These are phyloP conservation scores for Cottoperca gobio DNA, from an alignment of 2,797 vertebrate genomes.

Conservation along the genomic window DNA sequence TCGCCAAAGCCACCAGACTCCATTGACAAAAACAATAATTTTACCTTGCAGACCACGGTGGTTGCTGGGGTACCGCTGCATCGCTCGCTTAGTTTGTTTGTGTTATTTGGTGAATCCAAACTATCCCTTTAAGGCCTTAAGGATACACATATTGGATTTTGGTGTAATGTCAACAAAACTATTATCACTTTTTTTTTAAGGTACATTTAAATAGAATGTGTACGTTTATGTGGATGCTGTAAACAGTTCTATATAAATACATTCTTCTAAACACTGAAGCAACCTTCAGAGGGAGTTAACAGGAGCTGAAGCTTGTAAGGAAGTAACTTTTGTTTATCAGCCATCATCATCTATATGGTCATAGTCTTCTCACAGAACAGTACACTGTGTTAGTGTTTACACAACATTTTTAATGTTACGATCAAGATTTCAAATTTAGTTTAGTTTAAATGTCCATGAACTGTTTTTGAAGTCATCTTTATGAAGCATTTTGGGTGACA, in stretches of 20 bases:
- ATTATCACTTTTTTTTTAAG: not conserved
- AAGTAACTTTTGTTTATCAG: constrained; percentile 24
- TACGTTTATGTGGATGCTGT: not conserved
- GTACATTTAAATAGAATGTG: not conserved
- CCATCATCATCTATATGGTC: constrained; percentile 30
- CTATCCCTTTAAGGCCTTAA: too few species aligned
- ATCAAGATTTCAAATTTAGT: not conserved
- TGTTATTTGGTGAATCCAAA: too few species aligned
- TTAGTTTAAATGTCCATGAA: not conserved
- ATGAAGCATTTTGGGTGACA: not conserved
- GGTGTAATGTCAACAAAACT: not conserved
- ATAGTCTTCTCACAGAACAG: not conserved
- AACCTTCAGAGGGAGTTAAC: not conserved
- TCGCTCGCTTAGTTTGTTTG: too few species aligned
- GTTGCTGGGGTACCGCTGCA: too few species aligned
- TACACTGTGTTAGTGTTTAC: not conserved
- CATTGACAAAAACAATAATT: too few species aligned
- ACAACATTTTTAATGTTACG: not conserved
- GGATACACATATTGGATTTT: not conserved
- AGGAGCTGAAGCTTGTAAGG: constrained; percentile 5
- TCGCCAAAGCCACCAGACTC: too few species aligned
- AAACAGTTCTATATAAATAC: not conserved
- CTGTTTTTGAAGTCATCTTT: not conserved
- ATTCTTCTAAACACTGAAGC: not conserved
- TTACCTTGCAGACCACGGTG: too few species aligned